A percentile compares a stretch with the other conserved stretches of the same genome.
phyloP scores from a whole-genome alignment of 2,888 invertebrate species.

The Lithodes maja region DNA sequence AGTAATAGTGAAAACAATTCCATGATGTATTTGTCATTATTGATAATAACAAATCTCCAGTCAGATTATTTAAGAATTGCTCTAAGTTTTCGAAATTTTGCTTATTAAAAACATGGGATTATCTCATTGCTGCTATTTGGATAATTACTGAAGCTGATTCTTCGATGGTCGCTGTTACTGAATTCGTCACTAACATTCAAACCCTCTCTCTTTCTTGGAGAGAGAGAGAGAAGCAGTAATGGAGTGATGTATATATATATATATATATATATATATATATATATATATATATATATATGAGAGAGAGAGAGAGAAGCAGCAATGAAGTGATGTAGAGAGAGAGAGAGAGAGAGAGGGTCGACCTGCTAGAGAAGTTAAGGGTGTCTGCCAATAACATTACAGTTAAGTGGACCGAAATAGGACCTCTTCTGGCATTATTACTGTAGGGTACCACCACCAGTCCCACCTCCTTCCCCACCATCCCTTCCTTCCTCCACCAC shows the following conservation, averaged over 20 bases:
- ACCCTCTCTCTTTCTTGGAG: not conserved
- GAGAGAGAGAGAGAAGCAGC: not conserved
- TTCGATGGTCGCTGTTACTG: no score
- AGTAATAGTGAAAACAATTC: no score
- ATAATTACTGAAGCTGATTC: no score
- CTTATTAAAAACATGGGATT: no score
- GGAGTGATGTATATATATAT: not conserved
- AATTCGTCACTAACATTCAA: no score
- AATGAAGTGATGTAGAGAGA: not conserved
- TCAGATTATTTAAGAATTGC: no score
- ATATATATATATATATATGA: not conserved
- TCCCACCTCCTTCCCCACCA: constrained; percentile 5
- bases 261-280: no score
- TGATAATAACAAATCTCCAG: no score
- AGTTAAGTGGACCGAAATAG: not conserved
- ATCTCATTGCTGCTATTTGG: no score
- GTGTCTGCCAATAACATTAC: not conserved
- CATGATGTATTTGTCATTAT: no score
- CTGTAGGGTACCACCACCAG: not conserved
- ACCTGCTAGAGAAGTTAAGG: not conserved
- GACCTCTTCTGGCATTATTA: not conserved
- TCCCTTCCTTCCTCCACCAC: not conserved
- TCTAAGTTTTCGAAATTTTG: no score
- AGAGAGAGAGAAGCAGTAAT: not conserved
- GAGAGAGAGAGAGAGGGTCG: not conserved